Evolutionary conservation across 1,140 invertebrate genomes (phyloP).

Genomic region (Formica selysi): DNA sequence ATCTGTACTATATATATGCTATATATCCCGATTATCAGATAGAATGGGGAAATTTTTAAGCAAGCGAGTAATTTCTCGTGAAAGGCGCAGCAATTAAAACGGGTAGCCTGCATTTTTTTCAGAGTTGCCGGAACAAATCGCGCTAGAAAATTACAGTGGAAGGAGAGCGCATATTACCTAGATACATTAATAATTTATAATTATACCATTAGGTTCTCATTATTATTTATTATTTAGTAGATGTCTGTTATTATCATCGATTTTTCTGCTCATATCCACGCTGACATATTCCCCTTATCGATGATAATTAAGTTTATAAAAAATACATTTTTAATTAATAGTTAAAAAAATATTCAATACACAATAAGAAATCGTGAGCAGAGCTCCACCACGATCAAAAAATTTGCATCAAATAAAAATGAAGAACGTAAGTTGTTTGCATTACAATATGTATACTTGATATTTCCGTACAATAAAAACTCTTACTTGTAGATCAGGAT

Average conservation of each 20-base stretch:
- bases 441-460: neutral
- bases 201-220: constrained; percentile 44
- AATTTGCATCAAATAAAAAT: neutral
- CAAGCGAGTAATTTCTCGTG: constrained; percentile 50
- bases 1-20: neutral
- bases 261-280: neutral
- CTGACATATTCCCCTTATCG: neutral
- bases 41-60: constrained; percentile 56
- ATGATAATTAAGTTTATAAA: neutral
- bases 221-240: constrained; percentile 49
- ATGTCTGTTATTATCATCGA: constrained; percentile 10
- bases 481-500: neutral
- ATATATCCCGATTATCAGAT: constrained; percentile 31
- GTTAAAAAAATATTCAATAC: no score
- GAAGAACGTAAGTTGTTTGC: neutral
- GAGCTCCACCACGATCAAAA: neutral
- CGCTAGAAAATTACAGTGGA: constrained; percentile 31
- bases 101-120: constrained; percentile 44
- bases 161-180: constrained; percentile 34
- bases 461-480: neutral
- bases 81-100: constrained; percentile 62
- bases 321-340: neutral
- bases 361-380: neutral
- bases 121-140: constrained; percentile 56
- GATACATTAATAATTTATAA: constrained; percentile 52